phyloP scores from a whole-genome alignment of 2,113 vertebrate genomes.

The Abramis brama region DNA sequence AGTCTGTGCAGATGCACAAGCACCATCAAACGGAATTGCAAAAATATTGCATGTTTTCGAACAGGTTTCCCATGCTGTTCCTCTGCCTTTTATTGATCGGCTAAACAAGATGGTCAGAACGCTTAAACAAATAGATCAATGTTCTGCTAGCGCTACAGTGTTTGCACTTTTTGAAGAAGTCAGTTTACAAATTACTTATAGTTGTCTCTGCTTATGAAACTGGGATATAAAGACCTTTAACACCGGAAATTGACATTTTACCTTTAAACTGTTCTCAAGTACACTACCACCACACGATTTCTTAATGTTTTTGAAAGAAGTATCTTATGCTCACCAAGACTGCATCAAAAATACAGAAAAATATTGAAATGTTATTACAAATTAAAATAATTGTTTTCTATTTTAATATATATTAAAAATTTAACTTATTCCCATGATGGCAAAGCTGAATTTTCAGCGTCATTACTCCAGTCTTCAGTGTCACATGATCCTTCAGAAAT shows the following conservation, averaged over 20 bases:
- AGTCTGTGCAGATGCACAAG: constrained; percentile 6
- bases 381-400: too few species aligned
- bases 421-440: too few species aligned
- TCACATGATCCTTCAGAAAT: neutral
- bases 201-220: neutral
- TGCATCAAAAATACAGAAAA: too few species aligned
- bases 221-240: neutral
- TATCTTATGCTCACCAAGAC: neutral
- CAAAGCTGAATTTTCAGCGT: neutral
- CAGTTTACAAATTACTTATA: neutral
- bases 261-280: neutral
- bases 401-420: too few species aligned
- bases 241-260: neutral
- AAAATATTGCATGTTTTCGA: neutral
- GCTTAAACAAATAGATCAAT: neutral
- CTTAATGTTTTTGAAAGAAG: neutral
- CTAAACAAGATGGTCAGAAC: neutral
- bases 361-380: too few species aligned
- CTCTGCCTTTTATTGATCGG: neutral
- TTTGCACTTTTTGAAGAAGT: neutral
- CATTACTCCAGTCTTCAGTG: neutral
- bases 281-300: neutral
- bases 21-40: neutral
- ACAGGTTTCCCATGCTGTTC: neutral
- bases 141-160: neutral